Percentiles rank a stretch among this genome's conserved stretches.
phyloP scores from a whole-genome alignment of 2,888 invertebrate genomes.

The Oxytorus armatus region DNA sequence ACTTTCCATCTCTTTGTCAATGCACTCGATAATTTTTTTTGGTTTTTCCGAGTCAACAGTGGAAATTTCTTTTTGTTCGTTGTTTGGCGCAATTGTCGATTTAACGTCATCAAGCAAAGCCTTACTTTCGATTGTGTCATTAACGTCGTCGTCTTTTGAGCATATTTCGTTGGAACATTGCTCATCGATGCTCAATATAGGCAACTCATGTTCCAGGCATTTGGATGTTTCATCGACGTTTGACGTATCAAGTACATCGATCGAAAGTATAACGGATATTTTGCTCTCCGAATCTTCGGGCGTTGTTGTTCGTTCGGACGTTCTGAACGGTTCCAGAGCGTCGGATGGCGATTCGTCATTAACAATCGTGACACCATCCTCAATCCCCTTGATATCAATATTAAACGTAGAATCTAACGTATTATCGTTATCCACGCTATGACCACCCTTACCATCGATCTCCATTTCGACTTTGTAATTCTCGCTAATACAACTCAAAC shows the following conservation, averaged over 20 bases:
- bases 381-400: constrained; percentile 32
- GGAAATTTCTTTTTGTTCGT: not conserved
- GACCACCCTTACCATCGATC: constrained; percentile 54
- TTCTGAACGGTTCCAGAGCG: not conserved
- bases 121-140: not conserved
- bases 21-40: constrained; percentile 15
- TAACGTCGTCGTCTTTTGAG: not conserved
- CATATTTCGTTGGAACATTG: not conserved
- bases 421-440: constrained; percentile 31
- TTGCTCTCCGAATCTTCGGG: constrained; percentile 61
- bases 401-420: constrained; percentile 12
- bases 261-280: constrained; percentile 50
- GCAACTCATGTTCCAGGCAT: not conserved
- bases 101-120: not conserved
- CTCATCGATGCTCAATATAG: not conserved
- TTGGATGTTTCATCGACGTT: constrained; percentile 17
- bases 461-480: constrained; percentile 61
- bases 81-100: not conserved
- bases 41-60: constrained; percentile 2
- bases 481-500: constrained; percentile 73
- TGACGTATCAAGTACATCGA: constrained; percentile 47
- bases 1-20: not conserved
- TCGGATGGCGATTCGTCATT: constrained; percentile 20
- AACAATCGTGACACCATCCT: not conserved
- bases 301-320: constrained; percentile 34